Conservation (phyloP, 2,888 invertebrate species). For the Dynastes grantii region DNA sequence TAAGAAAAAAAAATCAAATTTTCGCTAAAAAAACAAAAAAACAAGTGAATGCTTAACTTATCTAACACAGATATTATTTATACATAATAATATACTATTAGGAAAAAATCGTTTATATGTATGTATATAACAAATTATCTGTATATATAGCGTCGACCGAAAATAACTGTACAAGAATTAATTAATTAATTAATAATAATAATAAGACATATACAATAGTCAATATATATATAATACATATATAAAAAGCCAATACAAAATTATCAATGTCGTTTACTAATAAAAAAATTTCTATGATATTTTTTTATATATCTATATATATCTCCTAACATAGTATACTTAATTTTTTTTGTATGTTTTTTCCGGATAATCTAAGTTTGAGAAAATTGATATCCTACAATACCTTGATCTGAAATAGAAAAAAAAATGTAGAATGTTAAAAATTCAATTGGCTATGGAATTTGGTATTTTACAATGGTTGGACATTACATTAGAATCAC, state of each 20-base stretch:
- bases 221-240: slow-evolving; percentile 56
- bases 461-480: too few relatives aligned
- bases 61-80: slow-evolving; percentile 1
- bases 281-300: slow-evolving; percentile 51
- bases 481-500: too few relatives aligned
- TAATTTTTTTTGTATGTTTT: slow-evolving; percentile 17
- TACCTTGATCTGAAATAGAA: slow-evolving; percentile 70
- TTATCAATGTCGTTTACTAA: slow-evolving; percentile 51
- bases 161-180: slow-evolving; percentile 60
- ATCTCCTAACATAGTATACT: slow-evolving; percentile 52
- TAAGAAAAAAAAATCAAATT: background rate
- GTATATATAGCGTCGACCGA: slow-evolving; percentile 52
- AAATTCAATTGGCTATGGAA: too few relatives aligned
- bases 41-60: too few relatives aligned
- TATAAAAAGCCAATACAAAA: slow-evolving; percentile 65
- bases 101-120: background rate
- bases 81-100: slow-evolving; percentile 28
- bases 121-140: slow-evolving; percentile 31
- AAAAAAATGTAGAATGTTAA: background rate
- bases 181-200: slow-evolving; percentile 12
- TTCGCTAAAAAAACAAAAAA: background rate
- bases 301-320: slow-evolving; percentile 34
- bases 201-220: slow-evolving; percentile 13
- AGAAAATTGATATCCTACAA: slow-evolving; percentile 73
- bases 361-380: slow-evolving; percentile 68